A percentile compares a stretch with the other conserved stretches of the same genome.
Evolutionary conservation across 1,140 invertebrate genomes (phyloP).

Genomic region (Trialeurodes vaporariorum): DNA sequence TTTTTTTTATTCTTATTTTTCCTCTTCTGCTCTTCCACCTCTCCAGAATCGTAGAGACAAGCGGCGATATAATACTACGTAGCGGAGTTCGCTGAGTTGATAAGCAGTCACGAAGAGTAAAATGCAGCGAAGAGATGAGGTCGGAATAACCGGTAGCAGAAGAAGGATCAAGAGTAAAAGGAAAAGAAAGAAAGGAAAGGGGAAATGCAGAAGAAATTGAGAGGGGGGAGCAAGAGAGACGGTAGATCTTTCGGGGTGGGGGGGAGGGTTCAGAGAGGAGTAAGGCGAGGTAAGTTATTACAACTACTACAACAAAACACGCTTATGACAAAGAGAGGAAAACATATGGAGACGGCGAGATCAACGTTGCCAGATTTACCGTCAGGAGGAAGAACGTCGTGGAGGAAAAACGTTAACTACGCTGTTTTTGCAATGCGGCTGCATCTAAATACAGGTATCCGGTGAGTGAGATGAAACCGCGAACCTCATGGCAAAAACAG

Average conservation of each 20-base stretch:
- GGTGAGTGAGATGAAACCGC: too few species aligned
- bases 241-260: too few species aligned
- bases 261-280: too few species aligned
- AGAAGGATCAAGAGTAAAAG: neutral
- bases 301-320: neutral
- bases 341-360: too few species aligned
- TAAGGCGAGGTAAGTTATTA: neutral
- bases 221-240: too few species aligned
- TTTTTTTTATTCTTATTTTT: neutral
- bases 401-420: too few species aligned
- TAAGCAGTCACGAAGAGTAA: neutral
- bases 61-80: neutral
- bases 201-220: neutral
- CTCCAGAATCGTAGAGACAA: neutral
- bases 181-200: neutral
- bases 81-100: neutral
- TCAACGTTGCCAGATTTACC: too few species aligned
- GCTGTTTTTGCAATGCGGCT: too few species aligned
- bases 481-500: too few species aligned
- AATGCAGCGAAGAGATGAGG: neutral
- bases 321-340: neutral
- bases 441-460: too few species aligned
- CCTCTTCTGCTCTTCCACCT: neutral
- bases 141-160: neutral
- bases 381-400: too few species aligned